A percentile compares a stretch with the other conserved stretches of the same genome.
Conservation (phyloP, 2,888 invertebrate genomes). For the Caenorhabditis doughertyi region DNA sequence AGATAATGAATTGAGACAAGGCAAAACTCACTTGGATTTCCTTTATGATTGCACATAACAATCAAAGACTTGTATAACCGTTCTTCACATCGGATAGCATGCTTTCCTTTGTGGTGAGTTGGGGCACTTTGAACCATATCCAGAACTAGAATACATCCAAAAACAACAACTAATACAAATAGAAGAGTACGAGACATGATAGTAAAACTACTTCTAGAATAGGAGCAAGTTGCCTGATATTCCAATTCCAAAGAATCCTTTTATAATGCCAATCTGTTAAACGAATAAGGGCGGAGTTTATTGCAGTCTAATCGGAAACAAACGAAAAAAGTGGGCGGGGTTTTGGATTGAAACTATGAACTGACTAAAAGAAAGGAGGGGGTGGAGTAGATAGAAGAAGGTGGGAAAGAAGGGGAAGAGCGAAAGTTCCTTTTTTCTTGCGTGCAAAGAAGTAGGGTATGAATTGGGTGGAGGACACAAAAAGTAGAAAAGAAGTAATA, state of each 20-base stretch:
- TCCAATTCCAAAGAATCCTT: neutral
- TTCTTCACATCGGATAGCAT: constrained; percentile 1
- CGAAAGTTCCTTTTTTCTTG: constrained; percentile 18
- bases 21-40: constrained; percentile 7
- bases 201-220: neutral
- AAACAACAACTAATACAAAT: neutral
- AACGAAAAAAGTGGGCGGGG: constrained; percentile 11
- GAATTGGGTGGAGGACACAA: constrained; percentile 4
- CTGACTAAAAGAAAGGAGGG: neutral
- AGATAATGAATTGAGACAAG: neutral
- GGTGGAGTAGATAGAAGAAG: neutral
- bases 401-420: neutral
- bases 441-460: constrained; percentile 27
- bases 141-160: neutral
- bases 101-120: neutral
- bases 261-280: constrained; percentile 13
- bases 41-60: constrained; percentile 11
- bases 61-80: constrained; percentile 9
- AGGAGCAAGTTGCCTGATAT: neutral
- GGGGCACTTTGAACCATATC: neutral
- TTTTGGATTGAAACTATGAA: constrained; percentile 9
- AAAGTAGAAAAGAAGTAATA: constrained; percentile 4
- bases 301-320: neutral
- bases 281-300: constrained; percentile 35
- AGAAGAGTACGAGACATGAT: neutral